Evolutionary conservation across 2,888 invertebrate genomes (phyloP), one percentile per base, ranked within the genome.

Genomic region (Phalera bucephala): DNA sequence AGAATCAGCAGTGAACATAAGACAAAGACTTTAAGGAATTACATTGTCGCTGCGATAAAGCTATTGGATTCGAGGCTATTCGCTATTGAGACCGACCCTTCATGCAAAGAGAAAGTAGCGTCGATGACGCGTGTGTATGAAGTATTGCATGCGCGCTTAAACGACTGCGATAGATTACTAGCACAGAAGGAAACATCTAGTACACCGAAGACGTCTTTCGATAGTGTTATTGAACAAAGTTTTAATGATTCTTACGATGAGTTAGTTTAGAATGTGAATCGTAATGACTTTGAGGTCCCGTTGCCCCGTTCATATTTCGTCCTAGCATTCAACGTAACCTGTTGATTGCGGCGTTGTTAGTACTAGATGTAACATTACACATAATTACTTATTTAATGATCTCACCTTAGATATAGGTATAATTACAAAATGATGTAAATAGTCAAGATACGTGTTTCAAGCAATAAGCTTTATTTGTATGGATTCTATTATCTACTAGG

Each of bases 81-180:
- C 41, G 86, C 90, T 0, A 89, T 90, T 33, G 90, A 90, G 62
- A 86, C 85, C 1, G 90, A 91, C 50, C 88, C 88, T 0, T 64
- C 84, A 0, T 89, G 89, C 49, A 90, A 90, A 45, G 90, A 90
- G 50, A 91, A 91, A 50, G 90, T 90, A 0, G 79, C 83, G 0
- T 89, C 89, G 0, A 86, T 91, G 87, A 88, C 87, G 0, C 72
- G 87, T 1, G 87, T 90, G 0, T 91, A 91, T 30, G 84, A 90
- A 22, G 76, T 83, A 0, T 59, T 91, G 10, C 90, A 90, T 36
- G 85, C 81, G 0, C 73, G 80, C 8, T 59, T 91, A 20, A 89
- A 84, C 14, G 86, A 85, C 14, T 90, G 90, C 34, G 88, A 88
- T 32, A 63, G 83, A 44, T 45, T 85, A n/a, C 49, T 87, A 1